Evolutionary conservation across 2,888 invertebrate species (phyloP).

Genomic region (Norana najaformis): DNA sequence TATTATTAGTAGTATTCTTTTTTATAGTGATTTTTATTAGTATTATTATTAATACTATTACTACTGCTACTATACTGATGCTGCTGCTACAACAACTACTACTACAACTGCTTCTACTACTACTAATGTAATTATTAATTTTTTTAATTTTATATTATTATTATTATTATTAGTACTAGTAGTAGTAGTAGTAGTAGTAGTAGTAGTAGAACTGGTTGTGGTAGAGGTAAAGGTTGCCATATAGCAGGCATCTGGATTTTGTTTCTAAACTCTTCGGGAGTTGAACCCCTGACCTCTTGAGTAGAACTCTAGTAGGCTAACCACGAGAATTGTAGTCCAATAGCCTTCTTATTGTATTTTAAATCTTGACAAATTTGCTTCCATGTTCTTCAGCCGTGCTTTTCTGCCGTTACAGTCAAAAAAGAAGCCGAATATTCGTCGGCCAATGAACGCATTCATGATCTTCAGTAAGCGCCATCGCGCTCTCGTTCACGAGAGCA

Average conservation of each 20-base stretch:
- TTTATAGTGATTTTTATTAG: neutral
- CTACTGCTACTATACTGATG: too few relatives aligned
- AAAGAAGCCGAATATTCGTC: constrained; percentile 74
- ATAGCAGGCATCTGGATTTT: neutral
- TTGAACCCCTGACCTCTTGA: neutral
- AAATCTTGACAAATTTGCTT: neutral
- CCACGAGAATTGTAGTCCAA: neutral
- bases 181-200: neutral
- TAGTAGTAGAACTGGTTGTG: neutral
- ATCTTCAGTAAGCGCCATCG: constrained; percentile 98
- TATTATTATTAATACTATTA: neutral
- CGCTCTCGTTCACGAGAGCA: constrained; percentile 77
- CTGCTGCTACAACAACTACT: neutral
- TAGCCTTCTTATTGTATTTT: too few relatives aligned
- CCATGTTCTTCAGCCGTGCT: neutral
- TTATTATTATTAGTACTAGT: neutral
- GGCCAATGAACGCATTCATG: constrained; percentile 99
- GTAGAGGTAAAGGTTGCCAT: neutral
- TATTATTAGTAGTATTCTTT: neutral
- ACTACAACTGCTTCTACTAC: too few relatives aligned
- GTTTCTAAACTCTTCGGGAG: too few relatives aligned
- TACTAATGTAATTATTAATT: too few relatives aligned
- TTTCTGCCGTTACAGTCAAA: neutral
- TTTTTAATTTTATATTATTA: neutral
- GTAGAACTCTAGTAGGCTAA: neutral